Percentiles rank a stretch among this genome's conserved stretches.
Conservation (phyloP, 2,113 vertebrate genomes). For the Dissostichus mawsoni region DNA sequence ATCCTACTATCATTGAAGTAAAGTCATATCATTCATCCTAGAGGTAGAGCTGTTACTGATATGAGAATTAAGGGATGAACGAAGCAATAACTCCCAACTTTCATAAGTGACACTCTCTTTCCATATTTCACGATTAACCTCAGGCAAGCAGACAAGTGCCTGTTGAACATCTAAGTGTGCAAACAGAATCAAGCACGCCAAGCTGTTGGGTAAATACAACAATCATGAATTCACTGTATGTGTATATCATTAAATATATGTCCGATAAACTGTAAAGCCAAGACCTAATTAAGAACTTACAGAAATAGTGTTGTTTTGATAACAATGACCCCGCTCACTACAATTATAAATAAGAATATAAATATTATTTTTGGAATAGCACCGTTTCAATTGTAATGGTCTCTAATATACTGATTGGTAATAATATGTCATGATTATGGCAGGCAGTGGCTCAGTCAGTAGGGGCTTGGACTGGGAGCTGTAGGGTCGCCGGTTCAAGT, state of each 20-base stretch:
- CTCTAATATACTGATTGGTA: not conserved
- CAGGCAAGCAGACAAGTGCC: not conserved
- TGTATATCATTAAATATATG: not conserved
- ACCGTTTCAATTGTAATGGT: not conserved
- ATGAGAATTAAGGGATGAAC: not conserved
- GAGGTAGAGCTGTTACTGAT: not conserved
- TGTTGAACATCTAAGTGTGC: constrained; percentile 3
- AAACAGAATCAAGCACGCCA: not conserved
- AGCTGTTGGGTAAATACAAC: not conserved
- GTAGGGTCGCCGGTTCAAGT: too few relatives aligned
- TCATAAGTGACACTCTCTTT: not conserved
- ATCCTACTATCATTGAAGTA: not conserved
- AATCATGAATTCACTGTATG: not conserved
- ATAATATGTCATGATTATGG: not conserved
- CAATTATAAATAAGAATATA: too few relatives aligned
- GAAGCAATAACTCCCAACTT: not conserved
- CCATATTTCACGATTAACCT: constrained; percentile 10
- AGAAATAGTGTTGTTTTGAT: too few relatives aligned
- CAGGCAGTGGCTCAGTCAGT: too few relatives aligned
- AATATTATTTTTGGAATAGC: not conserved
- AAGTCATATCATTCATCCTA: not conserved
- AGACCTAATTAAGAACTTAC: not conserved
- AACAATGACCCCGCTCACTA: not conserved
- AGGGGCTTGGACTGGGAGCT: too few relatives aligned
- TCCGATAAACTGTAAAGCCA: not conserved